These are phyloP conservation scores for Anthopleura xanthogrammica DNA, from an alignment of 92 coral and sea anemone genomes.

Conservation along the genomic window DNA sequence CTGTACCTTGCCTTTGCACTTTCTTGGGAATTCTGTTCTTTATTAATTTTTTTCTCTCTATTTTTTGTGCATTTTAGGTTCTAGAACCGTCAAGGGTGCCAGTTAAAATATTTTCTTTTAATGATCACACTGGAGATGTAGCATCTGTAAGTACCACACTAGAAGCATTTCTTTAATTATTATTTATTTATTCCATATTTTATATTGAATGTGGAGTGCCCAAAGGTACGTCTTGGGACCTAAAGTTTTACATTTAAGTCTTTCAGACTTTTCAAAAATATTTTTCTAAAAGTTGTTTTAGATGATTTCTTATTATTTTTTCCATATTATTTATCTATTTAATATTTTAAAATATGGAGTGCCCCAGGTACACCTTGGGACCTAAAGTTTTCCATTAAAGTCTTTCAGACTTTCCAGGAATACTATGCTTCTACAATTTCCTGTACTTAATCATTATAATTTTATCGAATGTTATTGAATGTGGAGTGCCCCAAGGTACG, in stretches of 20 bases:
- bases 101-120: slow-evolving; percentile 62
- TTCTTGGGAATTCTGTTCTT: background rate
- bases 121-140: slow-evolving; percentile 72
- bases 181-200: background rate
- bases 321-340: too few relatives aligned
- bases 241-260: too few relatives aligned
- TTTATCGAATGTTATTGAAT: background rate
- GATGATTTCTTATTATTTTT: too few relatives aligned
- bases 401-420: too few relatives aligned
- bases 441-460: too few relatives aligned
- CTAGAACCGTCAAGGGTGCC: slow-evolving; percentile 76
- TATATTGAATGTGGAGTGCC: background rate
- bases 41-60: background rate
- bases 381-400: too few relatives aligned
- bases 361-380: too few relatives aligned
- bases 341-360: background rate
- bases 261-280: too few relatives aligned
- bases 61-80: slow-evolving; percentile 36
- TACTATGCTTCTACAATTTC: too few relatives aligned
- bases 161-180: too few relatives aligned
- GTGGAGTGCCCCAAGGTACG: too few relatives aligned
- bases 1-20: background rate
- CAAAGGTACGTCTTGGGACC: background rate
- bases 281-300: too few relatives aligned
- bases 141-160: slow-evolving; percentile 63